A percentile compares a stretch with the other conserved stretches of the same genome.
These are phyloP conservation scores for Didymodactylos carnosus DNA, from an alignment of 2,888 invertebrate species.

Conservation along the genomic window DNA sequence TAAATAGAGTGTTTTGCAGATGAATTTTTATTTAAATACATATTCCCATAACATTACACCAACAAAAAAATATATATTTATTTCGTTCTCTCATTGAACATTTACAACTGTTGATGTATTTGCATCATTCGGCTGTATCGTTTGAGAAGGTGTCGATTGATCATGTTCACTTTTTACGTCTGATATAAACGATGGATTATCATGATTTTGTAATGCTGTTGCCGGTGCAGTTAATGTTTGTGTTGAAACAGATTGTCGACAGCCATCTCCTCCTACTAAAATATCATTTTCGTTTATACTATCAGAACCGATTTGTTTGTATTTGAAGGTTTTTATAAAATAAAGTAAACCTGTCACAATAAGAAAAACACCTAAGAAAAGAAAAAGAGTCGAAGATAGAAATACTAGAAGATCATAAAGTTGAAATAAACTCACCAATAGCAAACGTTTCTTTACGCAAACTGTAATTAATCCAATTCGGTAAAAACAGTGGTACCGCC, in stretches of 20 bases:
- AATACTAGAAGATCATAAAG: not conserved
- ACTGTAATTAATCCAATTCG: not conserved
- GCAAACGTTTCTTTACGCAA: not conserved
- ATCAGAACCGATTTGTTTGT: not conserved
- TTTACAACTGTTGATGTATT: not conserved
- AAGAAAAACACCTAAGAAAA: not conserved
- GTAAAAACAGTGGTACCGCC: not conserved
- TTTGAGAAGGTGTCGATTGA: no score
- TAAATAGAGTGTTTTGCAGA: no score
- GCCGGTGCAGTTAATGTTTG: not conserved
- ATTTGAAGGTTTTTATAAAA: not conserved
- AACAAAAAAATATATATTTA: not conserved
- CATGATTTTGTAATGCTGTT: no score
- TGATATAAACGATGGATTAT: not conserved
- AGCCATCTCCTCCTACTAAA: not conserved
- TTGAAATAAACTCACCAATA: not conserved
- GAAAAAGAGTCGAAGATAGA: not conserved
- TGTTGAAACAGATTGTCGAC: not conserved
- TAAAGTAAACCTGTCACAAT: not conserved
- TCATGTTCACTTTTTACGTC: no score
- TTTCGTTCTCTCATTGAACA: not conserved
- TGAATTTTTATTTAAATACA: no score
- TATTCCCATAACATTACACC: no score
- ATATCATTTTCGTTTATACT: not conserved
- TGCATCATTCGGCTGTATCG: no score